Percentiles rank a stretch among this genome's conserved stretches.
Conservation (phyloP, 2,888 invertebrate species). For the Drosophila bunnanda region DNA sequence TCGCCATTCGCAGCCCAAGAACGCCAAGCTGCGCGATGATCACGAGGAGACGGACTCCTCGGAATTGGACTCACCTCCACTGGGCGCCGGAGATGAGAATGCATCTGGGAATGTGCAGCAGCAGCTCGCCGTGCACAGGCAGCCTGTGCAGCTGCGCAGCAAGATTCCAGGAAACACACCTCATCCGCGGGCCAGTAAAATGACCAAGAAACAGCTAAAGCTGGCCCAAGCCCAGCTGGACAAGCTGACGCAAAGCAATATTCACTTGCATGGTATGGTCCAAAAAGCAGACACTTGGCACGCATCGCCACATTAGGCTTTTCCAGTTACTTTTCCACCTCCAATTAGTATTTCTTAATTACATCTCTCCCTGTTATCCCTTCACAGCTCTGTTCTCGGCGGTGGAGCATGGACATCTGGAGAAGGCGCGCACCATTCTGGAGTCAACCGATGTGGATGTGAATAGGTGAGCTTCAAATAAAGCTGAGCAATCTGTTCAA, state of each 20-base stretch:
- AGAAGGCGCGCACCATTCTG: conserved; percentile 95
- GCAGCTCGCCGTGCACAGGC: conserved; percentile 74
- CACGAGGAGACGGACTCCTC: conserved; percentile 33
- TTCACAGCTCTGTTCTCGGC: conserved; percentile 95
- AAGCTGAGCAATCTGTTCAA: not conserved
- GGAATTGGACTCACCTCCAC: conserved; percentile 21
- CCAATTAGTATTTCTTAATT: not conserved
- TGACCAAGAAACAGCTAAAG: conserved; percentile 89
- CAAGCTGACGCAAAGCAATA: conserved; percentile 91
- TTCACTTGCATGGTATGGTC: conserved; percentile 92
- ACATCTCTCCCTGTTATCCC: too few species aligned
- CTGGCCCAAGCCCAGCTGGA: conserved; percentile 90
- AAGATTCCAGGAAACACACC: conserved; percentile 77
- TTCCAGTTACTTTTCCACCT: not conserved
- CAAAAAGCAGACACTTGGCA: conserved; percentile 25
- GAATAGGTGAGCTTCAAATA: conserved; percentile 89
- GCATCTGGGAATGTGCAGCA: conserved; percentile 55
- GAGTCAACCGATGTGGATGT: conserved; percentile 97
- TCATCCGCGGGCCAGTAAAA: conserved; percentile 84
- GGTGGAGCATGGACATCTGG: conserved; percentile 97
- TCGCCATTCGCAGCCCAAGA: conserved; percentile 75
- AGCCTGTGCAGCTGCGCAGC: conserved; percentile 66
- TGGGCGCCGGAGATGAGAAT: conserved; percentile 63
- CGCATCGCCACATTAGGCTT: conserved; percentile 31
- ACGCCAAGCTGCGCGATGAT: conserved; percentile 63